phyloP scores from a whole-genome alignment of 1,140 invertebrate genomes.

The Cherax quadricarinatus region DNA sequence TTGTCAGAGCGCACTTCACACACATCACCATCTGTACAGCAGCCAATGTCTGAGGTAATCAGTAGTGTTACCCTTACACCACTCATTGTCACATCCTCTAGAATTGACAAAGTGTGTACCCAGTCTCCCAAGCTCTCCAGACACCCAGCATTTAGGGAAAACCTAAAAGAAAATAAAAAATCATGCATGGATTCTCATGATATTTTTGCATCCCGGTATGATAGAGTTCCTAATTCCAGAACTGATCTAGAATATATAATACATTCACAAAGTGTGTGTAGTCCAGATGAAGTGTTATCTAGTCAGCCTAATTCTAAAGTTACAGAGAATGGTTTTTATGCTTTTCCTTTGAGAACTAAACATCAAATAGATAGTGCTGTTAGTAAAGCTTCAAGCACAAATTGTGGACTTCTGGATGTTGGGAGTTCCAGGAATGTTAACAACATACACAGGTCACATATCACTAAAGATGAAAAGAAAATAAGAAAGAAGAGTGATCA shows the following conservation, averaged over 20 bases:
- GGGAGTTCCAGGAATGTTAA: slow-evolving; percentile 1
- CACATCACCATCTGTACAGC: background rate
- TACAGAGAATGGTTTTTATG: slow-evolving; percentile 42
- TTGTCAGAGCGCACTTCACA: background rate
- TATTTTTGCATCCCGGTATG: slow-evolving; percentile 18
- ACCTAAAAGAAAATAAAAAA: slow-evolving; percentile 29
- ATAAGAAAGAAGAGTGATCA: slow-evolving; percentile 8
- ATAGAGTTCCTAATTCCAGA: slow-evolving; percentile 14
- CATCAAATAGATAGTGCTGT: slow-evolving; percentile 33
- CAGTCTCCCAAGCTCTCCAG: slow-evolving; percentile 48
- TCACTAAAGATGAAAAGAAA: slow-evolving; percentile 1
- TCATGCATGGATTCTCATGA: slow-evolving; percentile 13
- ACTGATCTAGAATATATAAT: background rate
- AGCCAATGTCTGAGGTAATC: slow-evolving; percentile 36
- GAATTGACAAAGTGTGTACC: slow-evolving; percentile 24
- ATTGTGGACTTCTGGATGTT: slow-evolving; percentile 22
- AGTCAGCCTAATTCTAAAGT: slow-evolving; percentile 18
- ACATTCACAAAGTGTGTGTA: slow-evolving; percentile 35
- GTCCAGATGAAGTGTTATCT: slow-evolving; percentile 16
- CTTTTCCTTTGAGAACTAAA: slow-evolving; percentile 33
- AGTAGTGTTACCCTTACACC: slow-evolving; percentile 38
- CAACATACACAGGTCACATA: background rate
- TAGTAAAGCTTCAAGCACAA: slow-evolving; percentile 38
- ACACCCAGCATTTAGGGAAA: slow-evolving; percentile 48
- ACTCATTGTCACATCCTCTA: slow-evolving; percentile 41